Base-by-base conservation (phyloP, 2,797 vertebrate species). In the Brachyalestes nurse region DNA sequence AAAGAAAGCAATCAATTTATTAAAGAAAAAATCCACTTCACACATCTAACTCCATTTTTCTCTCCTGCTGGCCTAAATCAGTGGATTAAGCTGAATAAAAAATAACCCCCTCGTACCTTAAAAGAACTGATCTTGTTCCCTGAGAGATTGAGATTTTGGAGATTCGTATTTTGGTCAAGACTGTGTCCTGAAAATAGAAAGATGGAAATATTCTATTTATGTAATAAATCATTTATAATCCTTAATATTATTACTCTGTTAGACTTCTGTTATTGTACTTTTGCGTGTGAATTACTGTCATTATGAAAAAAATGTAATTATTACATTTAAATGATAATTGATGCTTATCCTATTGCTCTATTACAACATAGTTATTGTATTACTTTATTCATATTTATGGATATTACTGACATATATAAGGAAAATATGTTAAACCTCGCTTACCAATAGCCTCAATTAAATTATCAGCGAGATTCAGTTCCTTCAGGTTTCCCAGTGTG, bases 81-180 rank as follows among this genome's bases (percentile, higher is more conserved):
- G 51, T 28, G 28, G 28, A 34, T 34, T 34, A 34, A 47, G 7
- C 45, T 8, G 45, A 47, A 47, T 47, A 6, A 58, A 5, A 28
- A 51, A 65, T 9, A 61, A 42, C 47, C 16, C 76, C 60, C 40
- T 34, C 34, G 5, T 72, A 90, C 96, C 95, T 96, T 97, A 89
- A 97, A 96, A 74, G 94, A 97, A 85, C 82, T 91, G 88, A 97
- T 95, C 88, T 91, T 95, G 90, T 97, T 97, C 19, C 96, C 96
- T 14, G 97, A 97, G 34, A 98, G 92, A 90, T 97, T 97, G 84
- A 97, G 90, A 91, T 83, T 92, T 88, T 96, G 93, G 83, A 97
- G 89, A 84, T 86, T 90, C 82, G 89, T 83, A 88, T 95, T 97
- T 72, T 83, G 86, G 88, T 96, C 94, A 88, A 97, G 94, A 88